Percentiles rank a stretch among this genome's conserved stretches.
Evolutionary conservation across 2,113 vertebrate genomes (phyloP).

Genomic region (Rhynchomys soricoides): DNA sequence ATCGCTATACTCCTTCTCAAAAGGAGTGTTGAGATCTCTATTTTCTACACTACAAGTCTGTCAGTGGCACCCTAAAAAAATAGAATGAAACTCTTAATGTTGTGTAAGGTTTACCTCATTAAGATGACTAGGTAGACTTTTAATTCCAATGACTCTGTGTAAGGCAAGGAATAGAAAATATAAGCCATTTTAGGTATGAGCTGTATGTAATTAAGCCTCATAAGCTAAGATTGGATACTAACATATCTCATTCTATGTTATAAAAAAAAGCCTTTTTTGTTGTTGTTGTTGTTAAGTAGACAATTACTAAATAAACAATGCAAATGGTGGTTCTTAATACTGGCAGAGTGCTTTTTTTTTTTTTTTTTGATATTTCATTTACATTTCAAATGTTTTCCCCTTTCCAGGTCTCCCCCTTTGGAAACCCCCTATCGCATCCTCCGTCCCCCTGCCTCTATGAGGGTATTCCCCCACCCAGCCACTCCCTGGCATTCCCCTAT

Average conservation of each 20-base stretch:
- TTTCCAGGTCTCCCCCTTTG: too few species aligned
- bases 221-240: neutral
- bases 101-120: neutral
- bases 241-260: neutral
- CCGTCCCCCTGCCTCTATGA: too few species aligned
- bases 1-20: neutral
- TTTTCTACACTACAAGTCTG: neutral
- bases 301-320: neutral
- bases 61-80: neutral
- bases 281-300: too few species aligned
- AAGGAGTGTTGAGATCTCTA: neutral
- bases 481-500: too few species aligned
- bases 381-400: too few species aligned
- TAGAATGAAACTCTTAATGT: constrained; percentile 9
- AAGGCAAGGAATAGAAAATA: constrained; percentile 49
- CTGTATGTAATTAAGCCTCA: neutral
- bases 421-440: too few species aligned
- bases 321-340: neutral
- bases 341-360: too few species aligned
- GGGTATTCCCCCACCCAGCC: too few species aligned
- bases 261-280: too few species aligned
- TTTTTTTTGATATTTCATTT: too few species aligned
- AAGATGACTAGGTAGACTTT: neutral
- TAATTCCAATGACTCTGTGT: constrained; percentile 12
- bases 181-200: neutral